Evolutionary conservation across 2,888 invertebrate genomes (phyloP).

Genomic region (Campopleginae sp.): DNA sequence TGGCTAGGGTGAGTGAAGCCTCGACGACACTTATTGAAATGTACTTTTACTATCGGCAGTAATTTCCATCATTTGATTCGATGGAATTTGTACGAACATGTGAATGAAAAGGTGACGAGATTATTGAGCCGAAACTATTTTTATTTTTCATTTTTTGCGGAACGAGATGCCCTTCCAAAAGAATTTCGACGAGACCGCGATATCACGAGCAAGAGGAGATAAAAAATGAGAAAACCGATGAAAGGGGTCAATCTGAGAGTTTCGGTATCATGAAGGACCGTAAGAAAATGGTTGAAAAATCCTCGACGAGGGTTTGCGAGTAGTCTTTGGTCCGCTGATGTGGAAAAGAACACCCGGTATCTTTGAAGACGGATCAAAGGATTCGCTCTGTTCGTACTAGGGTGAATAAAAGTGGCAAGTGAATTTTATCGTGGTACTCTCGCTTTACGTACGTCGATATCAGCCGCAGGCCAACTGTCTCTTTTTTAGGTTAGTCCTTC

Average conservation of each 20-base stretch:
- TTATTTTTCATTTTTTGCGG: neutral
- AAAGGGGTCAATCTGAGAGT: constrained; percentile 28
- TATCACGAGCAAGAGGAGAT: neutral
- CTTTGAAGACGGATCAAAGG: constrained; percentile 70
- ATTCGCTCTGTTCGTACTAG: constrained; percentile 47
- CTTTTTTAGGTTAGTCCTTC: constrained; percentile 7
- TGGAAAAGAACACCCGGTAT: constrained; percentile 70
- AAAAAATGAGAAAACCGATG: constrained; percentile 2
- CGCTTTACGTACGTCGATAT: constrained; percentile 65
- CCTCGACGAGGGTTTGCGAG: constrained; percentile 54
- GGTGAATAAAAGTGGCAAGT: constrained; percentile 69
- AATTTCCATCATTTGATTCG: constrained; percentile 9
- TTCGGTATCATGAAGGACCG: constrained; percentile 10
- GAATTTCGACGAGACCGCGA: neutral
- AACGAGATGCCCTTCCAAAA: constrained; percentile 2
- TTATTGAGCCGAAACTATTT: neutral
- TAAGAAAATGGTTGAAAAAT: constrained; percentile 37
- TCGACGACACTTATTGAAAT: constrained; percentile 64
- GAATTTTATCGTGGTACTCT: constrained; percentile 69
- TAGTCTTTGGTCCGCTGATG: constrained; percentile 63
- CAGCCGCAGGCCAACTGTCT: constrained; percentile 37
- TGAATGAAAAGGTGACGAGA: neutral
- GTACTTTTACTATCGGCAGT: constrained; percentile 49
- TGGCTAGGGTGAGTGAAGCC: neutral
- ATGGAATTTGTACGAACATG: neutral